These are phyloP conservation scores for Axis porcinus DNA, from an alignment of 2,113 vertebrate species.

Conservation along the genomic window DNA sequence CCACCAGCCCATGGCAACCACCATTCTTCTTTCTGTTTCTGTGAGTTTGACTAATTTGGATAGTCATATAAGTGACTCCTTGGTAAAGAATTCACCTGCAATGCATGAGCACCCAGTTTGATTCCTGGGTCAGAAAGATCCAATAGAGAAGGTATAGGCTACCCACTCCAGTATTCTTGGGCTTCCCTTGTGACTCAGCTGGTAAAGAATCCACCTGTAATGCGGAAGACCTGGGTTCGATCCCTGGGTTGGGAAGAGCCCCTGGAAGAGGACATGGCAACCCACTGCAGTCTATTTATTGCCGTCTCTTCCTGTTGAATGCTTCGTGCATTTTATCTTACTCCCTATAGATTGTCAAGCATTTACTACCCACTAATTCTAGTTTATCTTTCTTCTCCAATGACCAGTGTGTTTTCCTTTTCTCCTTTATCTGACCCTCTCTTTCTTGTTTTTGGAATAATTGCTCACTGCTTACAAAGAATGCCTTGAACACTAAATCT, in stretches of 20 bases:
- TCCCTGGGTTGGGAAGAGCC: not conserved
- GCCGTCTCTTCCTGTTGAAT: not conserved
- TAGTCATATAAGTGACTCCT: not conserved
- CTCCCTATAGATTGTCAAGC: not conserved
- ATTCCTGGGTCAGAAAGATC: not conserved
- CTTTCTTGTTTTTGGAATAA: not conserved
- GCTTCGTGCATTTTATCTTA: not conserved
- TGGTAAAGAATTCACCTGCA: not conserved
- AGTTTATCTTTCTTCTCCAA: not conserved
- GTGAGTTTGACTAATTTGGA: not conserved
- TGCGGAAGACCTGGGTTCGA: fast-evolving
- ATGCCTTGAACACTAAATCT: not conserved
- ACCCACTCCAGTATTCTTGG: not conserved
- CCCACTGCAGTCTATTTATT: not conserved
- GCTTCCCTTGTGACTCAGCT: not conserved
- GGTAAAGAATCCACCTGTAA: not conserved
- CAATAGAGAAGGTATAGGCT: not conserved
- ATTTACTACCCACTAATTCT: not conserved
- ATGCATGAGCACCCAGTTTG: not conserved
- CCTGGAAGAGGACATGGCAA: not conserved
- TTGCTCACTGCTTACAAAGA: not conserved
- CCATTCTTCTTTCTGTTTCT: not conserved
- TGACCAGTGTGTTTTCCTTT: not conserved
- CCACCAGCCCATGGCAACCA: not conserved
- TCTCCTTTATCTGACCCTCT: not conserved